Evolutionary conservation across 2,113 vertebrate species (phyloP), one percentile per base, ranked within the genome.

Genomic region (Stegostoma tigrinum): DNA sequence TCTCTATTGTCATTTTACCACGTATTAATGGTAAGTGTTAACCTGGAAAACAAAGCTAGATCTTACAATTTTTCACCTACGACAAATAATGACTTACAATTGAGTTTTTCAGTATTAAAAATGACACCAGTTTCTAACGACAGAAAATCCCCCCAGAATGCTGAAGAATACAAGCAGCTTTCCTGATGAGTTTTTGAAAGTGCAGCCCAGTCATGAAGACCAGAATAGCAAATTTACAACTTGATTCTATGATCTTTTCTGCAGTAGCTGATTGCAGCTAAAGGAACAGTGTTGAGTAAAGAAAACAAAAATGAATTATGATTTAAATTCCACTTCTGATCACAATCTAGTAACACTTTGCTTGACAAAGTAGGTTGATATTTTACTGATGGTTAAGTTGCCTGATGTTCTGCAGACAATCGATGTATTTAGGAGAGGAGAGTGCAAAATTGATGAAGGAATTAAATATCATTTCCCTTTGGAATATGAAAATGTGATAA

Each of bases 1-100:
- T 93, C 66, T 93, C 89, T 2, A 93, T 93, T 93, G 61, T 93
- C 64, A 93, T 93, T 93, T 93, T 93, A 67, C 89, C 89, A 66
- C 89, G 61, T 38, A 42, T 93, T 93, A 93, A 93, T 38, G 34
- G 89, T 93, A 66, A 93, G 89, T 67, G 64, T 42, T 38, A 45
- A 83, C 17, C 61, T 38, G 61, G 21, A 93, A 21, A 83, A 42
- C 42, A 83, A 83, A 83, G 42, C 38, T 17, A 6, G 17, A 23
- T 38, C 42, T 83, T 42, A 15, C n/a, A 38, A 80, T 7, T 83
- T 21, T 83, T n/a, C 6, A 42, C n/a, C 21, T 45, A 42, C 45
- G 80, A 83, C 38, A 93, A 66, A 19, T 66, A 66, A 21, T 67
- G 64, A 66, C 8, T 67, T 66, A 19, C 2, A 91, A 0, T 38